Conservation (phyloP, 2,113 vertebrate species). For the Synodontis membranacea region DNA sequence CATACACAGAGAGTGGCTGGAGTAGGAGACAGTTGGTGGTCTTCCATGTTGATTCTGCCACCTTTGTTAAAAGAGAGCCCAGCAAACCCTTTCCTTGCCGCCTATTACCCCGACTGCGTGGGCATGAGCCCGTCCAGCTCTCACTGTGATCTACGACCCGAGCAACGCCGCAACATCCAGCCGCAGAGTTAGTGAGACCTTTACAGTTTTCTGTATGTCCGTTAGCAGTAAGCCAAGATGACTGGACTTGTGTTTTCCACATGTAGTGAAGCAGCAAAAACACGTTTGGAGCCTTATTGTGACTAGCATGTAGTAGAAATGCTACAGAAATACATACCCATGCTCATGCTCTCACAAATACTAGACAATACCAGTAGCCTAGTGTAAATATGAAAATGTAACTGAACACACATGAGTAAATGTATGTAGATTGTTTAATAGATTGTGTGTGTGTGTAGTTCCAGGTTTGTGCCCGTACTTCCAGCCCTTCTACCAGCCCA, state of each 20-base stretch:
- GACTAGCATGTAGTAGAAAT: neutral
- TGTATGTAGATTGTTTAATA: neutral
- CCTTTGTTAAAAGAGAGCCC: conserved; percentile 95
- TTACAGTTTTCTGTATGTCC: neutral
- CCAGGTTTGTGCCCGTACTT: conserved; percentile 91
- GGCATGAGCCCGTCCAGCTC: conserved; percentile 95
- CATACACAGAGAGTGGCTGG: conserved; percentile 86
- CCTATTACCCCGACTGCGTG: conserved; percentile 98
- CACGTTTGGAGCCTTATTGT: neutral
- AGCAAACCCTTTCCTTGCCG: conserved; percentile 86
- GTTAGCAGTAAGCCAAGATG: neutral
- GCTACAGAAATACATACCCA: too few species aligned
- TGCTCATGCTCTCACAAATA: too few species aligned
- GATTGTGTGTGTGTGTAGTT: conserved; percentile 67
- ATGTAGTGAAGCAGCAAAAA: neutral
- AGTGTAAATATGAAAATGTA: neutral
- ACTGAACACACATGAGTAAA: neutral
- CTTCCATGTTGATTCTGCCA: conserved; percentile 95
- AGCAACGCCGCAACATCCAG: conserved; percentile 74
- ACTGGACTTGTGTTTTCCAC: neutral
- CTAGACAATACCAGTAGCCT: too few species aligned
- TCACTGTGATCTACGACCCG: conserved; percentile 75
- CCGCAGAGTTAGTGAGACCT: conserved; percentile 67
- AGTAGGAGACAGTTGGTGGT: conserved; percentile 93
- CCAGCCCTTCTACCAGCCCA: conserved; percentile 98